phyloP scores from a whole-genome alignment of 37 sponge, comb jelly and placozoan genomes.

The Lycopodina hypogea region DNA sequence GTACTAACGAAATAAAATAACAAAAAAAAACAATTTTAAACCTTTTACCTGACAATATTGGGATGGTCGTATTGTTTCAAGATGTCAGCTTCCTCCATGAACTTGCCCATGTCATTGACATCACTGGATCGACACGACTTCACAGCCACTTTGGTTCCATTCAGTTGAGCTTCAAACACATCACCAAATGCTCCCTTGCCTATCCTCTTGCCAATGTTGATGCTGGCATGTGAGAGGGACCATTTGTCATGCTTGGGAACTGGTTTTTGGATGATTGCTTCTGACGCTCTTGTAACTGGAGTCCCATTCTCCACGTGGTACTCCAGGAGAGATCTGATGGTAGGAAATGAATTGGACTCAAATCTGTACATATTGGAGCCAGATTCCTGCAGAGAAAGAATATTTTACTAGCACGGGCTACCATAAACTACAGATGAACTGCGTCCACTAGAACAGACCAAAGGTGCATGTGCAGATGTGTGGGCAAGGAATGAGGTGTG shows the following conservation, averaged over 20 bases:
- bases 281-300: slow-evolving; percentile 54
- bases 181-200: slow-evolving; percentile 90
- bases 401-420: too few relatives aligned
- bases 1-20: too few relatives aligned
- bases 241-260: slow-evolving; percentile 59
- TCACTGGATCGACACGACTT: slow-evolving; percentile 83
- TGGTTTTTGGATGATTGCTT: slow-evolving; percentile 41
- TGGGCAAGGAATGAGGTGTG: too few relatives aligned
- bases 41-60: slow-evolving; percentile 68
- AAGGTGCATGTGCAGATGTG: too few relatives aligned
- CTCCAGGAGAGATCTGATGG: slow-evolving; percentile 57
- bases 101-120: slow-evolving; percentile 71
- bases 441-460: neutral
- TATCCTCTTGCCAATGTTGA: slow-evolving; percentile 46
- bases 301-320: slow-evolving; percentile 40
- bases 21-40: too few relatives aligned
- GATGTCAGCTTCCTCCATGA: slow-evolving; percentile 90
- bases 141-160: slow-evolving; percentile 61
- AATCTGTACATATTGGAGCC: slow-evolving; percentile 55
- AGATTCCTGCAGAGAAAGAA: slow-evolving; percentile 5
- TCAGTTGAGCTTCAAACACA: slow-evolving; percentile 69
- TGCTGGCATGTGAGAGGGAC: slow-evolving; percentile 33
- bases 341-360: slow-evolving; percentile 57
- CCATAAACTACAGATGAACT: neutral
- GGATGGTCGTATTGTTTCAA: slow-evolving; percentile 92